Evolutionary conservation across 1,140 invertebrate species (phyloP).

Genomic region (Armadillidium nasatum): DNA sequence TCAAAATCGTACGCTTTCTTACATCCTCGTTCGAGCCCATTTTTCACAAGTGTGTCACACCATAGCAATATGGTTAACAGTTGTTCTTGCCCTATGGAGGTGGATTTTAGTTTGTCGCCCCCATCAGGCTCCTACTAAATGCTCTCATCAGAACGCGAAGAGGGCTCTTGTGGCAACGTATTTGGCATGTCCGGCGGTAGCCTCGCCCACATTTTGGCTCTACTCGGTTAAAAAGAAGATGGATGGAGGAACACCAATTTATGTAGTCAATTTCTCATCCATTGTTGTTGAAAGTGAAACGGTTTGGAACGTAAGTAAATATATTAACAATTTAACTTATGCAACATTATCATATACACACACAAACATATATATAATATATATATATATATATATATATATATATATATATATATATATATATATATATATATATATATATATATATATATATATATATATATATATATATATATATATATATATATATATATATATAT

Average conservation of each 20-base stretch:
- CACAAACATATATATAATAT: too few species aligned
- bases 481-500: too few species aligned
- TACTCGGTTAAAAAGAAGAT: conserved; percentile 55
- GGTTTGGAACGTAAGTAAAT: conserved; percentile 47
- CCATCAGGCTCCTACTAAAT: conserved; percentile 57
- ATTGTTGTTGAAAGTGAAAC: conserved; percentile 48
- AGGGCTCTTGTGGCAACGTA: conserved; percentile 68
- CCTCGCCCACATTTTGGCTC: conserved; percentile 70
- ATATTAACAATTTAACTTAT: too few species aligned
- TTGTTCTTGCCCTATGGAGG: conserved; percentile 71
- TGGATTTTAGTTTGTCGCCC: conserved; percentile 65
- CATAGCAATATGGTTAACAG: conserved; percentile 78
- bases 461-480: too few species aligned
- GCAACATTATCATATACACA: too few species aligned
- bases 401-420: too few species aligned
- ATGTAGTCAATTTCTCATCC: conserved; percentile 49
- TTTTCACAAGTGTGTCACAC: conserved; percentile 78
- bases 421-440: too few species aligned
- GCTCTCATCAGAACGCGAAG: conserved; percentile 64
- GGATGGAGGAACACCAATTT: neutral
- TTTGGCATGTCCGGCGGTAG: conserved; percentile 68
- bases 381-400: too few species aligned
- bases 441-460: too few species aligned
- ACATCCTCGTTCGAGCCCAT: conserved; percentile 58
- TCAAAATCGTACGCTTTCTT: conserved; percentile 48